These are phyloP conservation scores for Gortyna flavago DNA, from an alignment of 2,888 invertebrate species.

Conservation along the genomic window DNA sequence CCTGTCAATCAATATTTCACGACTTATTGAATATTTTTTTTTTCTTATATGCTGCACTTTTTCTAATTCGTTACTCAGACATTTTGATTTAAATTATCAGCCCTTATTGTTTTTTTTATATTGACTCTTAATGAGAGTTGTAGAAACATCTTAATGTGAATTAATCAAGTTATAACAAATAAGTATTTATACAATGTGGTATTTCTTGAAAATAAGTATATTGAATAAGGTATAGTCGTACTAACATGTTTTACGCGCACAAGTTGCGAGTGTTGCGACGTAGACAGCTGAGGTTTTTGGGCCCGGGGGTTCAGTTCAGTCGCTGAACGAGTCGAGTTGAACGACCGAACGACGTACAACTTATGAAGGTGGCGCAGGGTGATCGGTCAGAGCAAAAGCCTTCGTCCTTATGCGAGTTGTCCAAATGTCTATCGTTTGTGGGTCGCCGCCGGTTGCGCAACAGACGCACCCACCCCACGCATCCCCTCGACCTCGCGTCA, in stretches of 20 bases:
- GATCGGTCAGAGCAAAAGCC: conserved; percentile 80
- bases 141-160: neutral
- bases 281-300: conserved; percentile 67
- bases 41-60: neutral
- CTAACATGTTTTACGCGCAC: conserved; percentile 4
- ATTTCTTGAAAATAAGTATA: neutral
- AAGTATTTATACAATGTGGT: neutral
- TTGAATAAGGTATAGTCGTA: neutral
- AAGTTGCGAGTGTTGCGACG: conserved; percentile 22
- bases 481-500: conserved; percentile 68
- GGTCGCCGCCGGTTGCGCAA: conserved; percentile 81
- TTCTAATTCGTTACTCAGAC: neutral
- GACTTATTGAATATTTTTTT: too few species aligned
- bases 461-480: conserved; percentile 68
- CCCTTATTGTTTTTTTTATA: neutral
- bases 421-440: conserved; percentile 77
- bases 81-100: conserved; percentile 4
- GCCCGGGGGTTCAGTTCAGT: conserved; percentile 67
- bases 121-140: neutral
- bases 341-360: conserved; percentile 73
- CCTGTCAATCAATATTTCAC: neutral
- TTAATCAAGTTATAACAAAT: neutral
- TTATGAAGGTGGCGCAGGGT: conserved; percentile 81
- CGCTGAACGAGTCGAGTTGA: conserved; percentile 72
- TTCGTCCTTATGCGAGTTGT: conserved; percentile 80